A percentile compares a stretch with the other conserved stretches of the same genome.
Conservation (phyloP, 2,797 vertebrate species). For the Etheostoma perlongum region DNA sequence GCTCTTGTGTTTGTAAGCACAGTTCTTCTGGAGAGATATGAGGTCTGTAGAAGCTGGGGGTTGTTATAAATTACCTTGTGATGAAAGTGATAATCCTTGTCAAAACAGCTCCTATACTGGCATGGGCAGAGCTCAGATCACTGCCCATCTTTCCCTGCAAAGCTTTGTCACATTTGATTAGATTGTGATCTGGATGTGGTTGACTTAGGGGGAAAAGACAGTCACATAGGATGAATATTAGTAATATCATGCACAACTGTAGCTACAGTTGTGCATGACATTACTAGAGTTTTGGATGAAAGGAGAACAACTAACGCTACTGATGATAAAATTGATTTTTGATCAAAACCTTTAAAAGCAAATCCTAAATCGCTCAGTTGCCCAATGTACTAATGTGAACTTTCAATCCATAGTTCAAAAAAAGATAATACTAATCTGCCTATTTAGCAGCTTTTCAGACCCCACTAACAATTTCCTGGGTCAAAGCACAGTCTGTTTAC, state of each 20-base stretch:
- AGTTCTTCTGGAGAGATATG: slow-evolving; percentile 83
- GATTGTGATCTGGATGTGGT: slow-evolving; percentile 85
- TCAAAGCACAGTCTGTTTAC: slow-evolving; percentile 64
- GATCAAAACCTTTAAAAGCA: neutral
- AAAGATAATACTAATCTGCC: slow-evolving; percentile 34
- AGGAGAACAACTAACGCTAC: slow-evolving; percentile 4
- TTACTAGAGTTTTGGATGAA: slow-evolving; percentile 5
- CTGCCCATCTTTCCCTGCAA: slow-evolving; percentile 78
- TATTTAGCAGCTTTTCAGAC: slow-evolving; percentile 57
- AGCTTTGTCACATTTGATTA: slow-evolving; percentile 86
- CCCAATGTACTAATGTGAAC: slow-evolving; percentile 23
- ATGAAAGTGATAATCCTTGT: slow-evolving; percentile 88
- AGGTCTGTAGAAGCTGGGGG: slow-evolving; percentile 82
- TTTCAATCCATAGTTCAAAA: slow-evolving; percentile 22
- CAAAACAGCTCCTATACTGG: slow-evolving; percentile 85
- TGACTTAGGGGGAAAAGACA: slow-evolving; percentile 80
- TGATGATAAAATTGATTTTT: slow-evolving; percentile 13
- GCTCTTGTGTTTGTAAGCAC: slow-evolving; percentile 83
- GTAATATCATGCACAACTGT: slow-evolving; percentile 52
- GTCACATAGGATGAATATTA: slow-evolving; percentile 70
- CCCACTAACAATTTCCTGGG: slow-evolving; percentile 71
- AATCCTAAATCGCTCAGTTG: neutral
- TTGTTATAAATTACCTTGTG: slow-evolving; percentile 88
- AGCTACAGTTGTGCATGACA: neutral
- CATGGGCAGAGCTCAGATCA: slow-evolving; percentile 77